Evolutionary conservation across 2,888 invertebrate species (phyloP).

Genomic region (Euproctis similis): DNA sequence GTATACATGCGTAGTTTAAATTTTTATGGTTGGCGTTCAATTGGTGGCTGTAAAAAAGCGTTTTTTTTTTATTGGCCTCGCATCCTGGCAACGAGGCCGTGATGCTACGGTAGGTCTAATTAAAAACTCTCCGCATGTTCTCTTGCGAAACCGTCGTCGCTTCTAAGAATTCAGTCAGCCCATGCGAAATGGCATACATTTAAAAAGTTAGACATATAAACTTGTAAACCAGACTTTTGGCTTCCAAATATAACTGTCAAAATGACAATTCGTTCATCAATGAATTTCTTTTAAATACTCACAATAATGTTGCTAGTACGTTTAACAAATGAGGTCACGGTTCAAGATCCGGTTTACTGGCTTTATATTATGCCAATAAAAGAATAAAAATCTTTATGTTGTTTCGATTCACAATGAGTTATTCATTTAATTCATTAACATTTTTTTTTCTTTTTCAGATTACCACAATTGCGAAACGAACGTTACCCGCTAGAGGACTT

Average conservation of each 20-base stretch:
- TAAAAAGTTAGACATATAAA: no score
- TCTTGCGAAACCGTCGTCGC: conserved; percentile 54
- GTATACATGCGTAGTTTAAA: conserved; percentile 64
- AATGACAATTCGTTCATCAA: no score
- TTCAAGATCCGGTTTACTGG: no score
- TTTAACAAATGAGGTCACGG: no score
- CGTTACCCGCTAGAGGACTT: conserved; percentile 67
- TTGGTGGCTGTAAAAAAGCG: conserved; percentile 71
- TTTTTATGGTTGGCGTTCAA: conserved; percentile 69
- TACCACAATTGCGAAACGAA: conserved; percentile 29
- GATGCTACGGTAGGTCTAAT: conserved; percentile 64
- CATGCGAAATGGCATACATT: conserved; percentile 52
- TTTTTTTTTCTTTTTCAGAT: conserved; percentile 46
- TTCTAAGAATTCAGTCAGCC: no score
- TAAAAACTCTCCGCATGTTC: conserved; percentile 58
- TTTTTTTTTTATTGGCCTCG: conserved; percentile 69
- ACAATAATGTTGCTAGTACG: no score
- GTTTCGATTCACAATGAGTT: no score
- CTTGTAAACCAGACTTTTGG: no score
- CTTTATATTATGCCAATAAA: no score
- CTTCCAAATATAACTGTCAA: no score
- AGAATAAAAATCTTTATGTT: no score
- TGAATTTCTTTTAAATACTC: no score
- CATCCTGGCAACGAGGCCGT: conserved; percentile 69
- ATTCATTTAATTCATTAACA: conserved; percentile 5